Percentiles rank a stretch among this genome's conserved stretches.
phyloP scores from a whole-genome alignment of 2,888 invertebrate genomes.

The Rapana venosa region DNA sequence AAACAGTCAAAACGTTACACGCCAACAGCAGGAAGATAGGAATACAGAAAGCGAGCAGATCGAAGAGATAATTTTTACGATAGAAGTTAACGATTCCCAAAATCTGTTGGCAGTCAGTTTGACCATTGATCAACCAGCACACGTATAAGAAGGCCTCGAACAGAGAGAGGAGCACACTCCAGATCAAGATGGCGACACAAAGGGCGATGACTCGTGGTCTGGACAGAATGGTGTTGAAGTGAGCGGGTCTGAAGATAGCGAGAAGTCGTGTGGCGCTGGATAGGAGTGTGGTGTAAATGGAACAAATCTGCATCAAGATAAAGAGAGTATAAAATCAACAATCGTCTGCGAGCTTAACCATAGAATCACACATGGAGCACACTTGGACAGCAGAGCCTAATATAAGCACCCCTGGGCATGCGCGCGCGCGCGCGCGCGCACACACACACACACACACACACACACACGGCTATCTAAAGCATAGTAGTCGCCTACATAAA shows the following conservation, averaged over 20 bases:
- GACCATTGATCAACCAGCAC: no score
- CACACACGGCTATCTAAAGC: background rate
- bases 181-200: conserved; percentile 12
- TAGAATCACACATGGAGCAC: no score
- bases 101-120: no score
- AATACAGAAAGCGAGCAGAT: conserved; percentile 14
- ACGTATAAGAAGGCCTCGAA: background rate
- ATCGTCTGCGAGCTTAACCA: background rate
- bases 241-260: no score
- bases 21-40: background rate
- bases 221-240: background rate
- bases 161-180: conserved; percentile 5
- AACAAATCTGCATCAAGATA: background rate
- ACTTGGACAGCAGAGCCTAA: background rate
- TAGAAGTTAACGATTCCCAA: background rate
- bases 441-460: background rate
- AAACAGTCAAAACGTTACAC: conserved; percentile 11
- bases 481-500: no score
- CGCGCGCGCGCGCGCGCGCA: background rate
- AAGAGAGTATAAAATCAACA: background rate
- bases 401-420: background rate
- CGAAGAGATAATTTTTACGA: background rate
- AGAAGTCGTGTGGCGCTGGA: background rate
- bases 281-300: background rate
- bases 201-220: background rate